Conservation (phyloP, 2,888 invertebrate genomes). For the Serripes groenlandicus region DNA sequence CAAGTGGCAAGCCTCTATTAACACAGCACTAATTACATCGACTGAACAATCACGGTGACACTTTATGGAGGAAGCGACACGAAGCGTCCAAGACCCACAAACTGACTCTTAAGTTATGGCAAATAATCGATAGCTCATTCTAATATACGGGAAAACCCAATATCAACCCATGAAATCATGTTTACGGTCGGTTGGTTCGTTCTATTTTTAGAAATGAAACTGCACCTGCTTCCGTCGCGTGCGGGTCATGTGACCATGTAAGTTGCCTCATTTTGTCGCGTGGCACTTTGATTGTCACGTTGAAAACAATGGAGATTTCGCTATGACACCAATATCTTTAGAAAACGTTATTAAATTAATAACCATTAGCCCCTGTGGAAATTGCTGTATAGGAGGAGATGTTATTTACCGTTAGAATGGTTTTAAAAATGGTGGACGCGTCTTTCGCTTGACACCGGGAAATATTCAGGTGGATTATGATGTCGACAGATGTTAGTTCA, state of each 20-base stretch:
- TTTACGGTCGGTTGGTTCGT: constrained; percentile 52
- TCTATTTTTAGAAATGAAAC: constrained; percentile 38
- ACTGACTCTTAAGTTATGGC: constrained; percentile 60
- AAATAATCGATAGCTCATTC: constrained; percentile 65
- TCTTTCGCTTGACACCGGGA: constrained; percentile 3
- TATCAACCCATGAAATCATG: constrained; percentile 37
- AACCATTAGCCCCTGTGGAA: not conserved
- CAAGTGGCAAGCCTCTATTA: constrained; percentile 2
- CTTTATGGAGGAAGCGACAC: constrained; percentile 52
- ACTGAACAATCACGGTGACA: constrained; percentile 63
- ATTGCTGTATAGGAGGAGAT: not conserved
- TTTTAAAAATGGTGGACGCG: not conserved
- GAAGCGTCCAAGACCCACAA: constrained; percentile 47
- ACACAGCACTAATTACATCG: not conserved
- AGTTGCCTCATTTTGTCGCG: constrained; percentile 65
- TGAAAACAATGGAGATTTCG: constrained; percentile 51
- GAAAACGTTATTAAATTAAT: constrained; percentile 16
- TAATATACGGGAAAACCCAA: constrained; percentile 40
- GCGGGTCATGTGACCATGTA: constrained; percentile 60
- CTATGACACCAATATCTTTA: constrained; percentile 46
- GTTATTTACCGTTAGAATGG: constrained; percentile 11
- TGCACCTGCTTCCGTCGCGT: constrained; percentile 69
- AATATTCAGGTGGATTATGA: constrained; percentile 1
- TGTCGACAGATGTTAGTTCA: constrained; percentile 15
- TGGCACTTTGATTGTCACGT: constrained; percentile 63